Evolutionary conservation across 2,797 vertebrate genomes (phyloP).

Genomic region (Lutjanus argentimaculatus): DNA sequence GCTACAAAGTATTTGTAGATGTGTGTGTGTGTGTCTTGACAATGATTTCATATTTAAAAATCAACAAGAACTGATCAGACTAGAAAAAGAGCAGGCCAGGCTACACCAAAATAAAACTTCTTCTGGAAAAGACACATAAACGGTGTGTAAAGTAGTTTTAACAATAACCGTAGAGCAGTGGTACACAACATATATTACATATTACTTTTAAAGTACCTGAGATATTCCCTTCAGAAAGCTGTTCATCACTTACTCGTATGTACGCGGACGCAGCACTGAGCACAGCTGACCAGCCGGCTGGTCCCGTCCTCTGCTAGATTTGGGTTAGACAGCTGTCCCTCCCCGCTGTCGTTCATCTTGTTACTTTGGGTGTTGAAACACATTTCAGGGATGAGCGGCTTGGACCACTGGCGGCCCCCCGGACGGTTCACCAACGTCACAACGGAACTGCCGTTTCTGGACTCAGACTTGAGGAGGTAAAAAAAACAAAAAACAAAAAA

Average conservation of each 20-base stretch:
- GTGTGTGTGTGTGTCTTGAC: not conserved
- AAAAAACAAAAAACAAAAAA: not conserved
- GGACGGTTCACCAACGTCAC: conserved; percentile 60
- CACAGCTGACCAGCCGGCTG: conserved; percentile 93
- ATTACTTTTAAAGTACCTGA: not conserved
- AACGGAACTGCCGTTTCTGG: conserved; percentile 80
- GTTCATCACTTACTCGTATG: conserved; percentile 91
- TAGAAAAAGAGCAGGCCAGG: not conserved
- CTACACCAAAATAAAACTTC: not conserved
- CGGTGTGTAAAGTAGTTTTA: not conserved
- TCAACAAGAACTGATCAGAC: not conserved
- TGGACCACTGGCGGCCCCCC: conserved; percentile 88
- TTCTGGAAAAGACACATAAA: not conserved
- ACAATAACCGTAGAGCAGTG: not conserved
- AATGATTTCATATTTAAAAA: not conserved
- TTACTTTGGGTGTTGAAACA: conserved; percentile 93
- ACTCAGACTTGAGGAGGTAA: conserved; percentile 86
- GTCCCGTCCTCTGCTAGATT: conserved; percentile 93
- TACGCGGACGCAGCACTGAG: conserved; percentile 93
- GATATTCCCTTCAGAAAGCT: not conserved
- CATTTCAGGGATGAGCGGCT: conserved; percentile 97
- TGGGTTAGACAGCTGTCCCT: conserved; percentile 92
- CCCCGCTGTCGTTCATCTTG: conserved; percentile 81
- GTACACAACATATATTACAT: not conserved
- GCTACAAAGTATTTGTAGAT: not conserved